These are phyloP conservation scores for Rhadina sibilatrix DNA, from an alignment of 2,113 vertebrate genomes.

Conservation along the genomic window DNA sequence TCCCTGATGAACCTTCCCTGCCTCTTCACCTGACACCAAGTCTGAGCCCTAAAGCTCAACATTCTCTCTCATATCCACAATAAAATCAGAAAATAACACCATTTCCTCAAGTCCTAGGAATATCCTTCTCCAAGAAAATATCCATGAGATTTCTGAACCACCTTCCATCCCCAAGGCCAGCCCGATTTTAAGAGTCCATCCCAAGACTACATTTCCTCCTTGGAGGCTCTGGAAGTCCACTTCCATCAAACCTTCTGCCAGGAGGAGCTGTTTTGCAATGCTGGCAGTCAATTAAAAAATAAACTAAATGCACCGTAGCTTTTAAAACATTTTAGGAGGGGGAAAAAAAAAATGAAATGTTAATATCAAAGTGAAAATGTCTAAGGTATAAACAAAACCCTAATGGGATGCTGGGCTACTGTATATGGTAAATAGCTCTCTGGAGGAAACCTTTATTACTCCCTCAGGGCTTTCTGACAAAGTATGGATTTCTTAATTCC, in stretches of 20 bases:
- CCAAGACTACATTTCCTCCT: background rate
- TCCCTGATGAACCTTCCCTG: background rate
- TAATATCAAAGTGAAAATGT: conserved; percentile 55
- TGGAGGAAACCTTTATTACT: conserved; percentile 72
- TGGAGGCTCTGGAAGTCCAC: background rate
- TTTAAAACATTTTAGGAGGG: background rate
- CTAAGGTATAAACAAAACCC: conserved; percentile 65
- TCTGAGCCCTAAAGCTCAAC: background rate
- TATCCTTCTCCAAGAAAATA: fast-evolving
- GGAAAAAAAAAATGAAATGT: background rate
- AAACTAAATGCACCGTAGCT: conserved; percentile 47
- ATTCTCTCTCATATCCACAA: background rate
- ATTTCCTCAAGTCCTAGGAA: background rate
- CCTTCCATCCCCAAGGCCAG: background rate
- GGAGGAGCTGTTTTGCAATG: background rate
- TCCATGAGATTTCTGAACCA: background rate
- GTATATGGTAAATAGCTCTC: conserved; percentile 72
- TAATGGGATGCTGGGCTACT: conserved; percentile 62
- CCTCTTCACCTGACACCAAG: background rate
- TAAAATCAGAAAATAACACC: background rate
- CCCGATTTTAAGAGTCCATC: background rate
- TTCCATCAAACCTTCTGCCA: background rate
- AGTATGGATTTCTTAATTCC: conserved; percentile 80
- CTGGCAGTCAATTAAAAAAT: conserved; percentile 58
- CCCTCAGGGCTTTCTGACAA: conserved; percentile 72